These are phyloP conservation scores for Himalopsyche kuldschensis DNA, from an alignment of 2,888 invertebrate genomes.

Conservation along the genomic window DNA sequence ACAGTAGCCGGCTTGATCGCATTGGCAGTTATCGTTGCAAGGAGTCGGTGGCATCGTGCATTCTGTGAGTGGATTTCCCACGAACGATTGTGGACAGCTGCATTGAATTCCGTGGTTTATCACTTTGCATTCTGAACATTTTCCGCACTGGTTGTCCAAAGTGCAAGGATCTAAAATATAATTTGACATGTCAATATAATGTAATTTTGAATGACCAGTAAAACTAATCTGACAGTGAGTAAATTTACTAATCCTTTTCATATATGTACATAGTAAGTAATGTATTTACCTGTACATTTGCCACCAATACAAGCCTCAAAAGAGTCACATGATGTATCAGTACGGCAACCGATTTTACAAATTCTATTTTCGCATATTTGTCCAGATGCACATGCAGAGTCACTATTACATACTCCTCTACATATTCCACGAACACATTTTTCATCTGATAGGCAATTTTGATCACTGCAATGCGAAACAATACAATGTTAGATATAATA, in stretches of 20 bases:
- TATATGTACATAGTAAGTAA: constrained; percentile 41
- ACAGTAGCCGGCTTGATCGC: constrained; percentile 82
- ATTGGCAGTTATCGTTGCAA: constrained; percentile 78
- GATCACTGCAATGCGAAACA: constrained; percentile 62
- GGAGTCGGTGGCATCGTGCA: constrained; percentile 70
- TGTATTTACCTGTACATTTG: constrained; percentile 70
- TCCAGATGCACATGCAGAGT: constrained; percentile 75
- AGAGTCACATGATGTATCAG: constrained; percentile 75
- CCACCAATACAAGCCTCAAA: constrained; percentile 80
- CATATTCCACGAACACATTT: constrained; percentile 83
- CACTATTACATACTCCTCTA: constrained; percentile 83
- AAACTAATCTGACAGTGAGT: no score
- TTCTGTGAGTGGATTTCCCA: constrained; percentile 79
- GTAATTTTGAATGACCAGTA: background rate
- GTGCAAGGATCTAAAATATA: constrained; percentile 71
- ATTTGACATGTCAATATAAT: constrained; percentile 3
- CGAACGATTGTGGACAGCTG: constrained; percentile 77
- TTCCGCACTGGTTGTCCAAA: constrained; percentile 73
- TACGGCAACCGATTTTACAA: constrained; percentile 85
- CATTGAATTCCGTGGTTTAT: constrained; percentile 85
- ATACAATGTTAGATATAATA: background rate
- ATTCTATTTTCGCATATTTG: constrained; percentile 87
- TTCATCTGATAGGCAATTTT: constrained; percentile 81
- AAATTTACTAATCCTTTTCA: background rate
- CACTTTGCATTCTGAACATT: constrained; percentile 81